Conservation (phyloP, 1,140 invertebrate genomes). For the Holcopasites calliopsidis region DNA sequence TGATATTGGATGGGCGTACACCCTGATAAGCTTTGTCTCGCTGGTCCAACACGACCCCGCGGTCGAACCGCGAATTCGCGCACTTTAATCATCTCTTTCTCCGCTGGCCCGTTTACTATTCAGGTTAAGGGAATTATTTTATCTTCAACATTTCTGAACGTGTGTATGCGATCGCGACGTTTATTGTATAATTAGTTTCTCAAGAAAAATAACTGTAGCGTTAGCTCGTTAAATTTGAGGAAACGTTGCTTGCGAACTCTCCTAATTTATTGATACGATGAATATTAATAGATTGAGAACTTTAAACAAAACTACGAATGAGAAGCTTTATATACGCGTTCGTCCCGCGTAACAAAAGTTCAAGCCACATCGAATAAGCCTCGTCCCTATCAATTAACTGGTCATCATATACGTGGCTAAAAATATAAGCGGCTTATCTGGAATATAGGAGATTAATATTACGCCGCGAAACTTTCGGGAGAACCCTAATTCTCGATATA, state of each 20-base stretch:
- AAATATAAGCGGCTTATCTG: constrained; percentile 32
- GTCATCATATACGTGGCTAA: no score
- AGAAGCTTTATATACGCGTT: no score
- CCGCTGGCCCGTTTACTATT: background rate
- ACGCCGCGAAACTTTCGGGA: constrained; percentile 11
- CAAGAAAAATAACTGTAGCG: no score
- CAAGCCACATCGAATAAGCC: background rate
- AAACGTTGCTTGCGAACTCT: no score
- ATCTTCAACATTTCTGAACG: background rate
- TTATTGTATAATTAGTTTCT: no score
- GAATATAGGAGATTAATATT: constrained; percentile 3
- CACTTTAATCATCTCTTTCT: constrained; percentile 25
- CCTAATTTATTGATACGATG: no score
- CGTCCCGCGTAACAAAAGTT: no score
- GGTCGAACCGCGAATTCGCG: background rate
- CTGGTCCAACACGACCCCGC: background rate
- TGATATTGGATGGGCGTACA: constrained; percentile 21
- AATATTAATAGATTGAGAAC: no score
- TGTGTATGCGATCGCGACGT: background rate
- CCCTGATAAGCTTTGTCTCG: constrained; percentile 33
- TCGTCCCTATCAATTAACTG: no score
- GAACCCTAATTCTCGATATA: constrained; percentile 43
- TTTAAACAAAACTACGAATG: no score
- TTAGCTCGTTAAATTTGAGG: no score
- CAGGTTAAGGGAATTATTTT: constrained; percentile 10